Percentiles rank a stretch among this genome's conserved stretches.
phyloP scores from a whole-genome alignment of 2,113 vertebrate species.

The Corvus cornix region DNA sequence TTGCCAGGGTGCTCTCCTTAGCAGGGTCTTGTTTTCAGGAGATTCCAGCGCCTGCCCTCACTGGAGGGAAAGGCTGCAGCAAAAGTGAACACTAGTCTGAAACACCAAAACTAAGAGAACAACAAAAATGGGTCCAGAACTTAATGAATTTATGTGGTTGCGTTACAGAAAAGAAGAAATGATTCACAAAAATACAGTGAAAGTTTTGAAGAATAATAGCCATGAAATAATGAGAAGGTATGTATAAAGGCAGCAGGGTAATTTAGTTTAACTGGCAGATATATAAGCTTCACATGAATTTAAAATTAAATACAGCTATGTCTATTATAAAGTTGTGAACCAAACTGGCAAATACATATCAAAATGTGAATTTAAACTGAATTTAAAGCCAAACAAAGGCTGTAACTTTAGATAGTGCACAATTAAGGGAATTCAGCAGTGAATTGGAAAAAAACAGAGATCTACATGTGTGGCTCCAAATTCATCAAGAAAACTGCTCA shows the following conservation, averaged over 20 bases:
- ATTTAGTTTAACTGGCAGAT: neutral
- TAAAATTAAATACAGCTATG: neutral
- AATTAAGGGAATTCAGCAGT: neutral
- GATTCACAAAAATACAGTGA: neutral
- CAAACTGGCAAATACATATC: neutral
- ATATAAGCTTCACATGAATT: neutral
- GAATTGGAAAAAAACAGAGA: accelerated
- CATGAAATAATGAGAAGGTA: neutral
- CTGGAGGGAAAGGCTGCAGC: neutral
- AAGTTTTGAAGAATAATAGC: neutral
- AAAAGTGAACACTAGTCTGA: neutral
- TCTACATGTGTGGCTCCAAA: neutral
- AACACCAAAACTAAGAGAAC: neutral
- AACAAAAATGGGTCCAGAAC: neutral
- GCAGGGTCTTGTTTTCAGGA: neutral
- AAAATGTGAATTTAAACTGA: neutral
- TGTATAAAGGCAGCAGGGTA: neutral
- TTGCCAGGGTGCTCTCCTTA: neutral
- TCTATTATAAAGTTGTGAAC: neutral
- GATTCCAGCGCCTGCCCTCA: neutral
- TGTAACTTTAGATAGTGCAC: neutral
- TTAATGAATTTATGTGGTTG: neutral
- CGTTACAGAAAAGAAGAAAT: neutral
- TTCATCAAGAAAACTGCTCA: neutral
- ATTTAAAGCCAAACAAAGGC: neutral